Percentiles rank a stretch among this genome's conserved stretches.
These are phyloP conservation scores for Pangasius macronema DNA, from an alignment of 2,797 vertebrate genomes.

Conservation along the genomic window DNA sequence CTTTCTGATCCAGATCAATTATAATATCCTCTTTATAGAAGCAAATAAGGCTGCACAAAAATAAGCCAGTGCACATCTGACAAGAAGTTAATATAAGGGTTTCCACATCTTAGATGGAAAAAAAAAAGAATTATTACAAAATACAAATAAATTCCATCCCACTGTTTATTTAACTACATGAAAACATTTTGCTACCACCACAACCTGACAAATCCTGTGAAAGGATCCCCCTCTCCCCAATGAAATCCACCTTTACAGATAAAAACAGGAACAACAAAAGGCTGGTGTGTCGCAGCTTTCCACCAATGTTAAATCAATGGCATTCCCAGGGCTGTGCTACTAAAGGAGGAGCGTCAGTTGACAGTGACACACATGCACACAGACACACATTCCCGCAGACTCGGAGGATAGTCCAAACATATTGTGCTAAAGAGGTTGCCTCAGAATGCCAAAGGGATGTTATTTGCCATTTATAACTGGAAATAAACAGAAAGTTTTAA, in stretches of 20 bases:
- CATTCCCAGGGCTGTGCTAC: conserved; percentile 33
- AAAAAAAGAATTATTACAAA: background rate
- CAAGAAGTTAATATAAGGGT: background rate
- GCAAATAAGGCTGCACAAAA: background rate
- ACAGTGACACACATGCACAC: background rate
- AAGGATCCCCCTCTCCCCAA: background rate
- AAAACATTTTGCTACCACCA: background rate
- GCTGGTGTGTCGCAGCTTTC: conserved; percentile 36
- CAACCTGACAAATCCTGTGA: background rate
- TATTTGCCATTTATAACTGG: background rate
- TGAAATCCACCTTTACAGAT: background rate
- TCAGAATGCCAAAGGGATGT: background rate
- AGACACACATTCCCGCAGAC: background rate
- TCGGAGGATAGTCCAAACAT: background rate
- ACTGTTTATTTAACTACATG: background rate
- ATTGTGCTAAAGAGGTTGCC: background rate
- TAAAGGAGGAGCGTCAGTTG: conserved; percentile 12
- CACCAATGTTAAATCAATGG: conserved; percentile 50
- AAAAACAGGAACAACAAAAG: conserved; percentile 1
- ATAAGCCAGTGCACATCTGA: background rate
- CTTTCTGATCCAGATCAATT: background rate
- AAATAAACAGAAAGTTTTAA: background rate
- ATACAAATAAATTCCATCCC: background rate
- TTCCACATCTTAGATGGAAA: background rate
- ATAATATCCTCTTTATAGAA: background rate